Evolutionary conservation across 2,888 invertebrate species (phyloP).

Genomic region (Biston betularia): DNA sequence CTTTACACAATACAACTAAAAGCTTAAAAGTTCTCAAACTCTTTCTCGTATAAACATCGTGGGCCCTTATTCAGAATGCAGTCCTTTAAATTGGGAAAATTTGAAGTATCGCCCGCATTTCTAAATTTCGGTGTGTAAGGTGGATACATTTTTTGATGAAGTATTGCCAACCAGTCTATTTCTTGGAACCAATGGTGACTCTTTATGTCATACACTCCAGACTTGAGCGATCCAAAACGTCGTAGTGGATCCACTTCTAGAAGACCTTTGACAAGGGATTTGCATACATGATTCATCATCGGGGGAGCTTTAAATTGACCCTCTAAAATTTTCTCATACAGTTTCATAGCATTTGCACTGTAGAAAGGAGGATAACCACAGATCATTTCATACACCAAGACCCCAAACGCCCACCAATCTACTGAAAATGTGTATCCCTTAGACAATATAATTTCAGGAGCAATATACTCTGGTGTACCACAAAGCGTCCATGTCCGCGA

Average conservation of each 20-base stretch:
- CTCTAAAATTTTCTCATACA: slow-evolving; percentile 97
- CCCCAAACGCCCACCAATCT: slow-evolving; percentile 98
- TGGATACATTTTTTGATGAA: slow-evolving; percentile 89
- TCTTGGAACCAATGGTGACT: slow-evolving; percentile 94
- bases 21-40: slow-evolving; percentile 90
- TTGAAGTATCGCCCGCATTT: slow-evolving; percentile 86
- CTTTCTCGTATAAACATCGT: slow-evolving; percentile 84
- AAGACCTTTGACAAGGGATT: slow-evolving; percentile 92
- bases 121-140: slow-evolving; percentile 86
- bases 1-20: slow-evolving; percentile 69
- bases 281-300: slow-evolving; percentile 91
- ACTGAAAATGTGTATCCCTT: slow-evolving; percentile 96
- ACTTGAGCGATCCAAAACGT: slow-evolving; percentile 94
- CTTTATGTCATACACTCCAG: slow-evolving; percentile 96
- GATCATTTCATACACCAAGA: slow-evolving; percentile 94
- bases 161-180: slow-evolving; percentile 92
- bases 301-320: slow-evolving; percentile 94
- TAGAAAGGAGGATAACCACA: slow-evolving; percentile 97
- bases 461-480: slow-evolving; percentile 98
- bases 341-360: slow-evolving; percentile 93
- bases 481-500: slow-evolving; percentile 95
- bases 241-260: slow-evolving; percentile 85
- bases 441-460: slow-evolving; percentile 95
- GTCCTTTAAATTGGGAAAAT: slow-evolving; percentile 88
- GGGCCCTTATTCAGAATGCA: slow-evolving; percentile 75